Conservation (phyloP, 2,888 invertebrate genomes). For the Lepidochrysops patricia region DNA sequence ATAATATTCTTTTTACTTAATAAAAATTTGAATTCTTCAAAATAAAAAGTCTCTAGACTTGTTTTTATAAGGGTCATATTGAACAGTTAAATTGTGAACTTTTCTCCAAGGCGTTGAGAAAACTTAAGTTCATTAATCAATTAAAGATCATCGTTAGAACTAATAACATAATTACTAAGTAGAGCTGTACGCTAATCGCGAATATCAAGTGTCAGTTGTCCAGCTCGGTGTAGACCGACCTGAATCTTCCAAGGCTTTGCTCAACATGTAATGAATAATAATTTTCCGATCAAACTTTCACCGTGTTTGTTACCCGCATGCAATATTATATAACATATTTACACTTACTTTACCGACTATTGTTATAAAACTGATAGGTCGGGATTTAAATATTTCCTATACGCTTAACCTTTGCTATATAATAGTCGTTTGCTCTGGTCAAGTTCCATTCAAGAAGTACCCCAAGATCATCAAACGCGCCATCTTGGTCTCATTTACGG, state of each 20-base stretch:
- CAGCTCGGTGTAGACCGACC: neutral
- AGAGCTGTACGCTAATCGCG: neutral
- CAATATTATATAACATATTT: slow-evolving; percentile 8
- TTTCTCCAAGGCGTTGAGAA: too few relatives aligned
- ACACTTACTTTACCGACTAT: neutral
- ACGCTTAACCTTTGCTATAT: neutral
- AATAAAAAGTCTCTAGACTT: too few relatives aligned
- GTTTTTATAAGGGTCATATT: too few relatives aligned
- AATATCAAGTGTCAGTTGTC: neutral
- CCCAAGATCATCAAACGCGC: too few relatives aligned
- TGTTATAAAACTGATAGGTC: neutral
- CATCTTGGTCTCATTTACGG: too few relatives aligned
- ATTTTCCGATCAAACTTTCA: slow-evolving; percentile 13
- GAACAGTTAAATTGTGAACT: too few relatives aligned
- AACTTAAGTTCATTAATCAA: neutral
- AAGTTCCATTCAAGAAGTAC: neutral
- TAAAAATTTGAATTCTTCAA: too few relatives aligned
- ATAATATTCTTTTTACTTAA: too few relatives aligned
- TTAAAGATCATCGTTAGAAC: neutral
- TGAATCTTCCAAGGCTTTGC: slow-evolving; percentile 12
- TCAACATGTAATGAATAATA: slow-evolving; percentile 12
- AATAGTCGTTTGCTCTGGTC: neutral
- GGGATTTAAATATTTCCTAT: neutral
- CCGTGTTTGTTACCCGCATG: slow-evolving; percentile 12
- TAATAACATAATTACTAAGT: neutral